Evolutionary conservation across 2,113 vertebrate species (phyloP).

Genomic region (Machaerirhynchus nigripectus): DNA sequence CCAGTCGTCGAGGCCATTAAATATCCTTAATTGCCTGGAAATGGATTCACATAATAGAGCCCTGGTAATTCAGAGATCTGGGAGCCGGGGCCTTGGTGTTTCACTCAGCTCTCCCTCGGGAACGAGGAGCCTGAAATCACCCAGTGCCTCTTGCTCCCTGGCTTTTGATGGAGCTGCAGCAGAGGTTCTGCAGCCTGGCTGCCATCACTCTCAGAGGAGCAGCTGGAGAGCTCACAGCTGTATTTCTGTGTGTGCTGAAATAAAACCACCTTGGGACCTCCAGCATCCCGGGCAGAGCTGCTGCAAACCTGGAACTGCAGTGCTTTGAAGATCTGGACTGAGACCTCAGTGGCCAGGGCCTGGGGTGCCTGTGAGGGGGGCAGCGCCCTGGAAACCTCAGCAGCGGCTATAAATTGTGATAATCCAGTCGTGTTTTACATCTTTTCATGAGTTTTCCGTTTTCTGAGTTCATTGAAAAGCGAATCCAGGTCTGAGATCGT

Average conservation of each 20-base stretch:
- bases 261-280: not conserved
- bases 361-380: not conserved
- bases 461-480: not conserved
- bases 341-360: not conserved
- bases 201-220: not conserved
- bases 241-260: not conserved
- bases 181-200: not conserved
- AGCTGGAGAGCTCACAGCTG: not conserved
- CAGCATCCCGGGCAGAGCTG: not conserved
- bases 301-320: not conserved
- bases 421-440: not conserved
- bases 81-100: not conserved
- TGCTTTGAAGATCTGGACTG: not conserved
- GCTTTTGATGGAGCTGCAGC: not conserved
- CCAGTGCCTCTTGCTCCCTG: not conserved
- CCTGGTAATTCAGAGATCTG: not conserved
- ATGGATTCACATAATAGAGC: not conserved
- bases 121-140: not conserved
- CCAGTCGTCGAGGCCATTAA: not conserved
- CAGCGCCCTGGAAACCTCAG: not conserved
- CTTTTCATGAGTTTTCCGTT: not conserved
- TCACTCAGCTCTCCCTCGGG: not conserved
- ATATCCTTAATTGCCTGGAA: not conserved
- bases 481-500: not conserved
- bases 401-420: not conserved